Percentiles rank a stretch among this genome's conserved stretches.
Conservation (phyloP, 53 echinoderm and acorn worm genomes). For the Crossaster papposus region DNA sequence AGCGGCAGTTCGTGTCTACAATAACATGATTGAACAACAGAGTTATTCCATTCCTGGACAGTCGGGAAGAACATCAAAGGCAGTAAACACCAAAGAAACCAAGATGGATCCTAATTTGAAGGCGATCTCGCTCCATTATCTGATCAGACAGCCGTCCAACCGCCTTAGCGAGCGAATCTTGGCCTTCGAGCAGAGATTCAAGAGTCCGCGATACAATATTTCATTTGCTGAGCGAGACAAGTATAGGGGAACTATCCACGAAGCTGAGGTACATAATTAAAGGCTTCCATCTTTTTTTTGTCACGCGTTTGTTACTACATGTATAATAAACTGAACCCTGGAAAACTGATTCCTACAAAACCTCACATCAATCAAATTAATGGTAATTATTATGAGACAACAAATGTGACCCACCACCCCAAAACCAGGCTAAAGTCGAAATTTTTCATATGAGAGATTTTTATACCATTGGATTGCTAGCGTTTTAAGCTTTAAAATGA, state of each 20-base stretch:
- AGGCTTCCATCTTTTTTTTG: no score
- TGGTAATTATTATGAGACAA: no score
- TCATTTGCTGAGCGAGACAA: background rate
- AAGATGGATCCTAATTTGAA: constrained; percentile 43
- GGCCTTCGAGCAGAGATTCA: constrained; percentile 9
- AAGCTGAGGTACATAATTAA: constrained; percentile 6
- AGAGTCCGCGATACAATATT: background rate
- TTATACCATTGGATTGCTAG: no score
- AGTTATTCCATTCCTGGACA: constrained; percentile 59
- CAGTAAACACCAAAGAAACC: constrained; percentile 9
- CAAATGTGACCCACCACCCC: no score
- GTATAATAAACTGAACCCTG: no score
- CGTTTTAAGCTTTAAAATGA: no score
- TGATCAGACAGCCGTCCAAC: constrained; percentile 19
- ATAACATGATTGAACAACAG: constrained; percentile 64
- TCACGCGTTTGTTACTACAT: no score
- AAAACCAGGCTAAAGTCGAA: no score
- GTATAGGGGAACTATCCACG: constrained; percentile 6
- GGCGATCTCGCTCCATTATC: constrained; percentile 54
- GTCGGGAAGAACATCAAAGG: background rate
- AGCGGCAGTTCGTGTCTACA: constrained; percentile 74
- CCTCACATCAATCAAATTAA: no score
- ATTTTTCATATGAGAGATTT: no score
- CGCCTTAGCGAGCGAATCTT: background rate
- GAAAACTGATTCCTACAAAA: no score